Base-by-base conservation (phyloP, 2,113 vertebrate genomes). In the Zootoca vivipara region DNA sequence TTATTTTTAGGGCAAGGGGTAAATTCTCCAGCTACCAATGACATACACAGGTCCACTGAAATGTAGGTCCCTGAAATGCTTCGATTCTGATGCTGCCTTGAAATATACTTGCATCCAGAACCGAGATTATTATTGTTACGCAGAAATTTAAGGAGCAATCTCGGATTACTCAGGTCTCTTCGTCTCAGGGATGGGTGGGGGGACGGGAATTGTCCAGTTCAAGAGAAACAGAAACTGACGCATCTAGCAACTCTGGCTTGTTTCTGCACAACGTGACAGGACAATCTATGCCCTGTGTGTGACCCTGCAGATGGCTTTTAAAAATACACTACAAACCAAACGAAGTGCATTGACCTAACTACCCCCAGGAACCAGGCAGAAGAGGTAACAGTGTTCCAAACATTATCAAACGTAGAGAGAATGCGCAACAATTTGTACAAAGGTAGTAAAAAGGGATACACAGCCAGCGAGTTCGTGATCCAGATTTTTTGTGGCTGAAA, bases 401-500 rank as follows among this genome's bases (percentile, higher is more conserved):
- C 86, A 92, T 95, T 90, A 86, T 85, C 85, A 88, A 89, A 93
- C 89, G 89, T 12, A 95, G 93, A 95, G 92, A 86, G 35, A 65
- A n/a, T 24, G 30, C 88, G 93, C 93, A 95, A 94, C 94, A 93
- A 92, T 96, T 95, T 94, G 92, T 93, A 94, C 94, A 96, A 96
- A 94, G 96, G 93, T 95, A 95, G 94, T 91, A 93, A 96, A 96
- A 95, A 95, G 87, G 87, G 96, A 96, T 96, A 96, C 96, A 95
- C 96, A 96, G 96, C 96, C 95, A 91, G 93, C 94, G 97, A 95
- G 94, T 97, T 97, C 93, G 94, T 97, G 97, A 97, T 97, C 95
- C 97, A 83, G 9, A 96, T 97, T 97, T 78, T 83, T 97, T 98
- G 97, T 97, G 97, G 96, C 97, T 98, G 97, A 97, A 97, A 97